Evolutionary conservation across 2,797 vertebrate genomes (phyloP).

Genomic region (Prunella strophiata): DNA sequence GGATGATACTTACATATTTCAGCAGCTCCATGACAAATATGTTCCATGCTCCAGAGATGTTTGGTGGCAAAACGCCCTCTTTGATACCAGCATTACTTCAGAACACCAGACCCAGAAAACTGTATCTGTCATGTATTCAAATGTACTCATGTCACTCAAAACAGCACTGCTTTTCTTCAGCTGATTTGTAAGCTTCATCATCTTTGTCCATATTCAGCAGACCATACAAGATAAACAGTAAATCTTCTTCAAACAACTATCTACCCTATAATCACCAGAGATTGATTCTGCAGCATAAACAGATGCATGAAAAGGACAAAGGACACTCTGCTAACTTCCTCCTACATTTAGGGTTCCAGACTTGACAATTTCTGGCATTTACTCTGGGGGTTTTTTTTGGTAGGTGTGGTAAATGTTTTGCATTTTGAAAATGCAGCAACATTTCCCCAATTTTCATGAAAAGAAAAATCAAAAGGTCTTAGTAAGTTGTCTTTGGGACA

Average conservation of each 20-base stretch:
- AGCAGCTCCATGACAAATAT: neutral
- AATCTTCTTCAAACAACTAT: neutral
- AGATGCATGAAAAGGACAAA: neutral
- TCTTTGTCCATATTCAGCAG: neutral
- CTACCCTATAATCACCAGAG: neutral
- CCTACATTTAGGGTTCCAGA: neutral
- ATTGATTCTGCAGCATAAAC: neutral
- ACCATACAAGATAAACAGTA: neutral
- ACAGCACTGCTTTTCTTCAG: neutral
- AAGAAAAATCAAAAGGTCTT: neutral
- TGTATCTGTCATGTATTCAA: neutral
- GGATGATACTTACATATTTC: neutral
- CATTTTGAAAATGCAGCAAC: neutral
- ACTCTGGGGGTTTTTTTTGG: neutral
- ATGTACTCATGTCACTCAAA: neutral
- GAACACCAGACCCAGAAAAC: neutral
- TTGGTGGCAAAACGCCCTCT: neutral
- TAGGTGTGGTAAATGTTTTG: neutral
- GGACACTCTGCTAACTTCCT: neutral
- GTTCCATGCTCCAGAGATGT: neutral
- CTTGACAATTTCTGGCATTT: accelerated
- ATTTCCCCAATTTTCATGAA: neutral
- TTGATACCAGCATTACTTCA: neutral
- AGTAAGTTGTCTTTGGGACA: neutral
- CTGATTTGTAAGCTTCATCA: neutral